A percentile compares a stretch with the other conserved stretches of the same genome.
phyloP scores from a whole-genome alignment of 2,888 invertebrate species.

The Polietes domitor region DNA sequence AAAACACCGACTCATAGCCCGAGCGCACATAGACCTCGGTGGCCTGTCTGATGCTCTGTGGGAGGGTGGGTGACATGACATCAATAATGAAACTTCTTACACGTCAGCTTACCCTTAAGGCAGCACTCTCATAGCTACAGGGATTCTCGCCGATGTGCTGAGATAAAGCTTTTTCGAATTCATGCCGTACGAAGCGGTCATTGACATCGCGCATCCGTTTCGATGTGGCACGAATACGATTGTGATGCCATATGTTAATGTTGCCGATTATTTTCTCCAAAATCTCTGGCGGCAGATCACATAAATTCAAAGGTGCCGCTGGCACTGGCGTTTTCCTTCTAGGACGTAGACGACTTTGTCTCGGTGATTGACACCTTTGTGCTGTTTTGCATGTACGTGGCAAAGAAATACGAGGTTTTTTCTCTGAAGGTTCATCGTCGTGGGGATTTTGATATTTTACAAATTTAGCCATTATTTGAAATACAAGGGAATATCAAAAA shows the following conservation, averaged over 20 bases:
- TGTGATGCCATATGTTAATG: slow-evolving; percentile 74
- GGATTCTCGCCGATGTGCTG: slow-evolving; percentile 52
- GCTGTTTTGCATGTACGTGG: background rate
- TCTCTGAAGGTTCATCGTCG: background rate
- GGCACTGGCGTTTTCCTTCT: background rate
- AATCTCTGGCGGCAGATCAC: slow-evolving; percentile 72
- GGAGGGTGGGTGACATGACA: no score
- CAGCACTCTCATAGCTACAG: slow-evolving; percentile 69
- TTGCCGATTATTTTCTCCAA: slow-evolving; percentile 72
- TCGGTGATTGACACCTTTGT: background rate
- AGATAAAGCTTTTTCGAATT: slow-evolving; percentile 69
- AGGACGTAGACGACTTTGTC: background rate
- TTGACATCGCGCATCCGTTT: slow-evolving; percentile 69
- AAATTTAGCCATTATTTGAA: background rate
- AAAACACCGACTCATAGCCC: slow-evolving; percentile 72
- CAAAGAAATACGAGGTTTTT: background rate
- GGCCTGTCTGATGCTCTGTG: slow-evolving; percentile 71
- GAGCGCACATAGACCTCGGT: slow-evolving; percentile 72
- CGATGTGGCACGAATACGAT: slow-evolving; percentile 73
- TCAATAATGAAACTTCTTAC: background rate
- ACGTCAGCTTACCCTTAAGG: slow-evolving; percentile 65
- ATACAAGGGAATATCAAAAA: background rate
- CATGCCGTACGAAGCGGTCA: slow-evolving; percentile 72
- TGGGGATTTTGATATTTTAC: background rate
- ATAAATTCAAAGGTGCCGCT: slow-evolving; percentile 59